A percentile compares a stretch with the other conserved stretches of the same genome.
Conservation (phyloP, 2,888 invertebrate species). For the Eilema caniola region DNA sequence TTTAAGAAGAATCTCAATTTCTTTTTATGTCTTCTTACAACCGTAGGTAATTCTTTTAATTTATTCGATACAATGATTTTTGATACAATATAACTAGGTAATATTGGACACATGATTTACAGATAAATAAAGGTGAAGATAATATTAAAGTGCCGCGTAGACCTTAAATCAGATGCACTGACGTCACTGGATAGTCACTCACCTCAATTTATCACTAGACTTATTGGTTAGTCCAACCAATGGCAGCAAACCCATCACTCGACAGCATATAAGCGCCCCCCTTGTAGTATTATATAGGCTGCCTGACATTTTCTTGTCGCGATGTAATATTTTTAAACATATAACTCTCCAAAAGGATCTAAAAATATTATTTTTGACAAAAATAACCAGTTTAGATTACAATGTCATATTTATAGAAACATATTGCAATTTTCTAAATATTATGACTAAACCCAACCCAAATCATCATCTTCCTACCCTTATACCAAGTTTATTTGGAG, state of each 20-base stretch:
- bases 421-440: not conserved
- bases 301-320: slow-evolving; percentile 12
- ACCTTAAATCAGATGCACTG: not conserved
- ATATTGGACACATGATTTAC: too few relatives aligned
- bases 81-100: too few relatives aligned
- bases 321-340: not conserved
- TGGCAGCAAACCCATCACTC: slow-evolving; percentile 62
- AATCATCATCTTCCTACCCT: too few relatives aligned
- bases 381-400: not conserved
- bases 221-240: slow-evolving; percentile 53
- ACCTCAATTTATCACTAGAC: slow-evolving; percentile 54
- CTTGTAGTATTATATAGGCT: slow-evolving; percentile 58
- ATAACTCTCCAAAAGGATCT: not conserved
- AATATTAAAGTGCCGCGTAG: not conserved
- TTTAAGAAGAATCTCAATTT: too few relatives aligned
- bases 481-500: too few relatives aligned
- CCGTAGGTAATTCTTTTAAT: not conserved
- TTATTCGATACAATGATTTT: too few relatives aligned
- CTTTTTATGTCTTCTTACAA: not conserved
- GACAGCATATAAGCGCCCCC: slow-evolving; percentile 53
- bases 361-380: not conserved
- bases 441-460: too few relatives aligned
- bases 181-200: slow-evolving; percentile 9
- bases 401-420: not conserved
- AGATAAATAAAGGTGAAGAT: not conserved